Base-by-base conservation (phyloP, 2,888 invertebrate species). In the Itoplectis maculator region DNA sequence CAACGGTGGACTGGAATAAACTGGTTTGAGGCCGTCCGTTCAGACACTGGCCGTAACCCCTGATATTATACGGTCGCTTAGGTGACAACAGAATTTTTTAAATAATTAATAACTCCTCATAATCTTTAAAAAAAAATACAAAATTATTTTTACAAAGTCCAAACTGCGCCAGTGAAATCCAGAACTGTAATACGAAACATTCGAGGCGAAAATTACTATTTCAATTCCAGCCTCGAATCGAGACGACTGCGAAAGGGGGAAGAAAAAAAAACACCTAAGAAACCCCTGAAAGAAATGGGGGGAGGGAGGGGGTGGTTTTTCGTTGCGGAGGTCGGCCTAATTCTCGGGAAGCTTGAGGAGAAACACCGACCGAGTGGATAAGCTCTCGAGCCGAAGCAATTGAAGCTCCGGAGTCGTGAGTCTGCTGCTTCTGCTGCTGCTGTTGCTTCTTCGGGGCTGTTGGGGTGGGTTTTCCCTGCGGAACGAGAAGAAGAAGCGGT, bases 351-450 rank as follows among this genome's bases (percentile, higher is more conserved):
- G 63, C 63, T 81, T 69, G 77, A n/a, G n/a, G n/a, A n/a, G n/a
- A 59, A 77, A 68, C 20, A 66, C 49, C 66, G 76, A 68, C 49
- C 51, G 59, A 75, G 63, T 47, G 54, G 47, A 72, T 76, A 76
- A 72, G 66, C 51, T 56, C 73, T 73, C 73, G 61, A 74, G 73
- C 69, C 63, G 63, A 73, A 76, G 78, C 78, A 81, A 81, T 78
- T 78, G 69, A 69, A 78, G 73, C 69, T 47, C 59, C 35, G 20
- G n/a, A 73, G 72, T 56, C 72, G 66, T 47, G 73, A 59, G 68
- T 65, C 69, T 63, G 73, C 73, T 59, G 15, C 20, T 40, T 37
- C 40, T 59, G 9, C 11, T 40, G 61, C 40, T 59, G 9, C 54
- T 54, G 51, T 23, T 54, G 51, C 68, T 51, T 18, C 68, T 72